Base-by-base conservation (phyloP, 2,797 vertebrate genomes). In the Acrossocheilus wenchowensis region DNA sequence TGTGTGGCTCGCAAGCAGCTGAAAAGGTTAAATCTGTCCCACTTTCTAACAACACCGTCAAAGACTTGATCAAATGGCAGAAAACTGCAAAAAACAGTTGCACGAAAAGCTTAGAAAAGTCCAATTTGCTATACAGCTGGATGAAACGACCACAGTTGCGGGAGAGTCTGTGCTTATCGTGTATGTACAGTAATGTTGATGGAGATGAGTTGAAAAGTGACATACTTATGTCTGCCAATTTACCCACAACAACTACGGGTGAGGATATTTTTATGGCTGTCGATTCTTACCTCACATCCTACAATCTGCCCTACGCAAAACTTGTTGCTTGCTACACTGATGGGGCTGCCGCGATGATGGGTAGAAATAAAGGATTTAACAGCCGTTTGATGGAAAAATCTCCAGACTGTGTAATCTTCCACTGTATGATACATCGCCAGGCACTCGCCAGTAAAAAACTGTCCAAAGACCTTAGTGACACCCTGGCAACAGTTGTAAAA, bases 321-420 rank as follows among this genome's bases (percentile, higher is more conserved):
- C 6, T 89, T 0, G 74, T 86, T 12, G 78, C 86, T 73, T 89
- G 78, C 2, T 89, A 84, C 75, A 86, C 82, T 10, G 79, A 88
- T 0, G 66, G 23, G 78, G 78, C 89, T 4, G 74, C 84, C 2
- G 75, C 41, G 0, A 85, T 89, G 82, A 91, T 88, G 88, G 83
- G 68, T 0, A 88, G 89, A 85, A 90, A 89, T 45, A 86, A 89
- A 60, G 77, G 80, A 6, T 89, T 90, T 48, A 89, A 89, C 52
- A 84, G 78, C 74, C 69, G 11, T 5, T 45, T 89, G 41, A 84
- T 87, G 39, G 81, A 88, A 69, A 90, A 90, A 11, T 81, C 87
- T 43, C 79, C 72, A 0, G 14, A 19, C n/a, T 86, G 85, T 17
- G 0, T 10, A 11, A 60, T 87, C 36, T 87, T 88, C 23, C 82